Conservation (phyloP, 2,113 vertebrate genomes). For the Uropsilus gracilis region DNA sequence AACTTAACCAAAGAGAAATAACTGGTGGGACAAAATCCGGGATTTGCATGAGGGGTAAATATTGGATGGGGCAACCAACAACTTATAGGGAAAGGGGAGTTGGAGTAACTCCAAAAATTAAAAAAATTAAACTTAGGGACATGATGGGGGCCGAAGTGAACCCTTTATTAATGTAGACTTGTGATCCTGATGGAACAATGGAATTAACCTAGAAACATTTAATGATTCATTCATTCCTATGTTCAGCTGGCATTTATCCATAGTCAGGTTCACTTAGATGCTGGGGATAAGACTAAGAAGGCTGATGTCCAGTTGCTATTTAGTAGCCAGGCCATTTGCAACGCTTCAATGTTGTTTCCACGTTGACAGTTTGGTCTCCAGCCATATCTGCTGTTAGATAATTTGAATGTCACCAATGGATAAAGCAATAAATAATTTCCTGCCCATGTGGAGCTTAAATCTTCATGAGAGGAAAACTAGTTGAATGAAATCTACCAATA, state of each 20-base stretch:
- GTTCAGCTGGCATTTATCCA: not conserved
- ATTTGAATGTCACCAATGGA: not conserved
- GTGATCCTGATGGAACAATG: not conserved
- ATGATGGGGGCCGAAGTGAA: not conserved
- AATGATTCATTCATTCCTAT: not conserved
- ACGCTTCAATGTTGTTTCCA: not conserved
- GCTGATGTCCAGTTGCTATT: not conserved
- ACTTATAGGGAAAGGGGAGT: no score
- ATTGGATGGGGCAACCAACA: no score
- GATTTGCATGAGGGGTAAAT: not conserved
- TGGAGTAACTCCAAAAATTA: no score
- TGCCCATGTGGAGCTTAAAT: not conserved
- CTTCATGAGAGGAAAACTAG: no score
- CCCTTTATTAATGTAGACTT: not conserved
- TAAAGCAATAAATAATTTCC: not conserved
- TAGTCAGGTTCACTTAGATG: not conserved
- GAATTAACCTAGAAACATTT: not conserved
- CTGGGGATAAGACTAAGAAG: not conserved
- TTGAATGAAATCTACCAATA: not conserved
- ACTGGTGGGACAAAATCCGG: not conserved
- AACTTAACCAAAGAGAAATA: not conserved
- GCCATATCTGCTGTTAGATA: not conserved
- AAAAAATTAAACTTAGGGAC: not conserved
- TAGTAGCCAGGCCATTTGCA: not conserved
- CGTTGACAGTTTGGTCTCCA: not conserved